Conservation (phyloP, 2,888 invertebrate species). For the Elegia similella region DNA sequence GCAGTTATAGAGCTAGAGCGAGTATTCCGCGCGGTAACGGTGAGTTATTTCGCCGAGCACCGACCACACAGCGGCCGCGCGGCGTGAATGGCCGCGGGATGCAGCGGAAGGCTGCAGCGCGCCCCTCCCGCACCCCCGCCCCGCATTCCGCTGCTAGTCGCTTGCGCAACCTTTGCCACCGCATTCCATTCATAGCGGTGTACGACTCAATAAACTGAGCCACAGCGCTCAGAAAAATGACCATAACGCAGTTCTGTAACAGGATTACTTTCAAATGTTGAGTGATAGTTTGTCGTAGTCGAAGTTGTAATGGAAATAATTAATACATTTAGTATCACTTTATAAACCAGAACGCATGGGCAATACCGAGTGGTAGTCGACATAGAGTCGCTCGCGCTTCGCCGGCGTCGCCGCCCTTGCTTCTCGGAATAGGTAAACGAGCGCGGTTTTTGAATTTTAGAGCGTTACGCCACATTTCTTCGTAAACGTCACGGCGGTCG, state of each 20-base stretch:
- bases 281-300: neutral
- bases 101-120: constrained; percentile 66
- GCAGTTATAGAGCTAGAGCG: constrained; percentile 68
- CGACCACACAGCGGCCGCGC: constrained; percentile 47
- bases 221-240: constrained; percentile 23
- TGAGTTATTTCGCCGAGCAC: constrained; percentile 73
- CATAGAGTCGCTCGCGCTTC: constrained; percentile 23
- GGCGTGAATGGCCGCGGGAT: constrained; percentile 78
- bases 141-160: constrained; percentile 61
- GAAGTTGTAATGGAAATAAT: neutral
- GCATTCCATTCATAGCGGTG: constrained; percentile 79
- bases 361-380: neutral
- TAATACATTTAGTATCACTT: neutral
- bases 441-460: constrained; percentile 71
- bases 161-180: constrained; percentile 76
- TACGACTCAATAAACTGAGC: constrained; percentile 47
- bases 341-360: neutral
- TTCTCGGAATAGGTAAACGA: constrained; percentile 63
- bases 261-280: neutral
- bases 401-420: constrained; percentile 37
- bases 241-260: constrained; percentile 2
- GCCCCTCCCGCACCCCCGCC: constrained; percentile 40
- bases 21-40: constrained; percentile 77
- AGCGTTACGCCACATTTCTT: constrained; percentile 77
- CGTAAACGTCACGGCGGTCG: constrained; percentile 73